Evolutionary conservation across 2,113 vertebrate species (phyloP), one percentile per base, ranked within the genome.

Genomic region (Callorhinus ursinus): DNA sequence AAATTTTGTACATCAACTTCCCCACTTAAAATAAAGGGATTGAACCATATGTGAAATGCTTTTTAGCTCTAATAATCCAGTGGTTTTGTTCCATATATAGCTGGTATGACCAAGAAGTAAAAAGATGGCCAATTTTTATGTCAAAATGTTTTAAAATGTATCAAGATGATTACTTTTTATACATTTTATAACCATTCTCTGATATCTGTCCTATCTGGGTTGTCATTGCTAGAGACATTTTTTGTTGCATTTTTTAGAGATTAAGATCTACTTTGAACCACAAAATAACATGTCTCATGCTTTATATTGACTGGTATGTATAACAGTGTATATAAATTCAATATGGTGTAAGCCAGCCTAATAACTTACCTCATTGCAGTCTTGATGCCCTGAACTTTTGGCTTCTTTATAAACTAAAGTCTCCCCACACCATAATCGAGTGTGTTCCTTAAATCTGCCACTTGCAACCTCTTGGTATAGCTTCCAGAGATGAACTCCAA

Each of bases 221-320:
- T 94, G 12, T 39, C 93, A 36, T 82, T 53, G 22, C 24, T 74
- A 49, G 53, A 83, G 83, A 51, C 28, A 79, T 24, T 76, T 74
- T 85, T 95, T 31, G 57, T 57, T 6, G 42, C n/a, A 33, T 83
- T 63, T 18, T 92, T 97, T 84, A 74, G 81, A 93, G 42, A 84
- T 61, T 42, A 24, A 51, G 18, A 36, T 80, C n/a, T 76, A 24
- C 42, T 67, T 28, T 91, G 71, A 91, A 11, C 33, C 31, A 76
- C 76, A 5, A 63, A 57, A 77, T 51, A 53, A 53, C 24, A 67
- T 67, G 63, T 85, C 42, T 93, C 11, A 18, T 33, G 26, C 63
- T 91, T 80, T 9, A 11, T 76, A 2, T 69, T 85, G n/a, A 53
- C 39, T 79, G 33, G 15, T 49, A 1, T 59, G 9, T 80, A 21